Evolutionary conservation across 2,888 invertebrate species (phyloP).

Genomic region (Taphrorychus bicolor): DNA sequence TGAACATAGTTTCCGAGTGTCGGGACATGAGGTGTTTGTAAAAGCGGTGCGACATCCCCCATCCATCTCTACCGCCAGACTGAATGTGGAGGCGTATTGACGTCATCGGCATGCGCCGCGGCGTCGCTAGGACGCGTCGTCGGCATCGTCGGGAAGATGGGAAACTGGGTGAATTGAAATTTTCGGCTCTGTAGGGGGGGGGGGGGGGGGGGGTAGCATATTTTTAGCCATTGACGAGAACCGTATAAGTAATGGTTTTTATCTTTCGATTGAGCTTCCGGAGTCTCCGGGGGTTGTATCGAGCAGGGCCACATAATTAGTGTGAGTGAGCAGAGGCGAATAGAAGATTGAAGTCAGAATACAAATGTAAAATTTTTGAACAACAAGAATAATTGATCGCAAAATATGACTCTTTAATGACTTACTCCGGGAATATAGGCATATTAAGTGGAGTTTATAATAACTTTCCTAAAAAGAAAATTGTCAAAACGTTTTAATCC

Average conservation of each 20-base stretch:
- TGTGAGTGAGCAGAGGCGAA: too few relatives aligned
- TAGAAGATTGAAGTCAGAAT: too few relatives aligned
- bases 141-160: slow-evolving; percentile 15
- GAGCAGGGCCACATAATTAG: too few relatives aligned
- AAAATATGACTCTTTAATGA: too few relatives aligned
- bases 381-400: too few relatives aligned
- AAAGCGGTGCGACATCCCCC: slow-evolving; percentile 45
- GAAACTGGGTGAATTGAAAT: slow-evolving; percentile 37
- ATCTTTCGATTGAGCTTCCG: background rate
- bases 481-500: too few relatives aligned
- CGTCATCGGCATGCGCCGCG: slow-evolving; percentile 53
- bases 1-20: slow-evolving; percentile 25
- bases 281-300: too few relatives aligned
- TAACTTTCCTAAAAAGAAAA: too few relatives aligned
- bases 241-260: background rate
- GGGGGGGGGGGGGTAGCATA: slow-evolving; percentile 8
- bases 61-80: slow-evolving; percentile 54
- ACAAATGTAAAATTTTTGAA: too few relatives aligned
- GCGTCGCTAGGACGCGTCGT: slow-evolving; percentile 34
- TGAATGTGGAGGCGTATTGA: slow-evolving; percentile 58
- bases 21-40: slow-evolving; percentile 18
- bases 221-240: slow-evolving; percentile 27
- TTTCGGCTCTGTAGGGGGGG: slow-evolving; percentile 3
- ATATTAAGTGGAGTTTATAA: too few relatives aligned
- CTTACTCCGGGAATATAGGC: too few relatives aligned